Evolutionary conservation across 2,888 invertebrate genomes (phyloP).

Genomic region (Sisyra nigra): DNA sequence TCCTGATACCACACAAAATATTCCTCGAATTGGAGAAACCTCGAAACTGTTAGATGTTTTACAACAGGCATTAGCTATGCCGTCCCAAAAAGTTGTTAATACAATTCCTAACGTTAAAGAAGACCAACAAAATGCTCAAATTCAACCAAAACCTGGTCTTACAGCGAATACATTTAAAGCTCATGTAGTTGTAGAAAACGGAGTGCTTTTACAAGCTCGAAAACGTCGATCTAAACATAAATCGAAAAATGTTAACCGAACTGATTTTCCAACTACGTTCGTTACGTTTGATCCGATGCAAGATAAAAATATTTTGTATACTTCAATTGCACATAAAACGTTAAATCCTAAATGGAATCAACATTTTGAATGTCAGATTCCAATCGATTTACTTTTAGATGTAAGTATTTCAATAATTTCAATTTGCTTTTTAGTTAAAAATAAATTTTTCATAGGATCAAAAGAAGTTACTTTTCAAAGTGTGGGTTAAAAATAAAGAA

Average conservation of each 20-base stretch:
- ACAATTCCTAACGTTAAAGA: conserved; percentile 1
- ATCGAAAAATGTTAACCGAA: conserved; percentile 18
- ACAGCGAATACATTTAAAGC: conserved; percentile 25
- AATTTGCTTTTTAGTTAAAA: too few relatives aligned
- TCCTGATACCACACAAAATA: background rate
- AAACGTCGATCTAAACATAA: conserved; percentile 22
- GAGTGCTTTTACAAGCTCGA: conserved; percentile 34
- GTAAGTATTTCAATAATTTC: conserved; percentile 25
- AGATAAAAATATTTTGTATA: conserved; percentile 23
- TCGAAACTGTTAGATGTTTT: conserved; percentile 25
- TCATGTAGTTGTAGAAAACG: conserved; percentile 35
- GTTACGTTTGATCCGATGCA: conserved; percentile 38
- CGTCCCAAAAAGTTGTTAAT: background rate
- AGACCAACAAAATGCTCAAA: background rate
- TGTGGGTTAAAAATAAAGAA: conserved; percentile 37
- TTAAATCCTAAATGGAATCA: conserved; percentile 38
- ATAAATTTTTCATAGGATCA: conserved; percentile 26
- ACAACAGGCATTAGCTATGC: conserved; percentile 21
- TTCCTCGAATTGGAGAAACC: conserved; percentile 16
- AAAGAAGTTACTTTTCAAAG: conserved; percentile 39
- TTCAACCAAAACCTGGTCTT: background rate
- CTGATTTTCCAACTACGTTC: conserved; percentile 38
- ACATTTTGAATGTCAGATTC: conserved; percentile 30
- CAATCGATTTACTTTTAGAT: conserved; percentile 32
- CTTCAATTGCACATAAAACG: conserved; percentile 32